A percentile compares a stretch with the other conserved stretches of the same genome.
Evolutionary conservation across 1,140 invertebrate genomes (phyloP).

Genomic region (Coelopa frigida): DNA sequence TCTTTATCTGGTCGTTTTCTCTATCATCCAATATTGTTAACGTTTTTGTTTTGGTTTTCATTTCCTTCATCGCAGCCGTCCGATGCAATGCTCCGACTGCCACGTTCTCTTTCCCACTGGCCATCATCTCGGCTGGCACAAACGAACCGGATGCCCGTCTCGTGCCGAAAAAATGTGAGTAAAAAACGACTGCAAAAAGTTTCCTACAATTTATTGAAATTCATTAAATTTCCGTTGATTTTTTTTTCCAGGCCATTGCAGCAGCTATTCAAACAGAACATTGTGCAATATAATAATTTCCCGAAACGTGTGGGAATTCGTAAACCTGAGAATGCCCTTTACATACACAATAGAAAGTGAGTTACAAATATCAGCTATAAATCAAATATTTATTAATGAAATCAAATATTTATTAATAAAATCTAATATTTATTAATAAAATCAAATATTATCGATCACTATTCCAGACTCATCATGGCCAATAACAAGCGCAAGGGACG

Average conservation of each 20-base stretch:
- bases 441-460: background rate
- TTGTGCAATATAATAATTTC: conserved; percentile 41
- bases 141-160: conserved; percentile 41
- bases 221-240: background rate
- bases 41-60: conserved; percentile 4
- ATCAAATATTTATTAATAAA: background rate
- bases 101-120: conserved; percentile 42
- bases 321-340: conserved; percentile 29
- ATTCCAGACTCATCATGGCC: conserved; percentile 23
- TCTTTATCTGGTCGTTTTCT: background rate
- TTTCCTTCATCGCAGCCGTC: conserved; percentile 25
- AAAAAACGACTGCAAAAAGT: rapidly evolving
- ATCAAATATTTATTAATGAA: background rate
- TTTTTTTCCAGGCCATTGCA: conserved; percentile 29
- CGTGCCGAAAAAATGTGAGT: conserved; percentile 39
- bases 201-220: background rate
- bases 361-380: background rate
- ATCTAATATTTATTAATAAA: background rate
- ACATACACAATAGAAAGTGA: conserved; percentile 39
- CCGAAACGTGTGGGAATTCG: conserved; percentile 31
- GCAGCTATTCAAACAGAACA: conserved; percentile 41
- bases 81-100: conserved; percentile 43
- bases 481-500: conserved; percentile 38
- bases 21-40: background rate
- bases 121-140: conserved; percentile 42